Base-by-base conservation (phyloP, 2,113 vertebrate species). In the Laterallus jamaicensis region DNA sequence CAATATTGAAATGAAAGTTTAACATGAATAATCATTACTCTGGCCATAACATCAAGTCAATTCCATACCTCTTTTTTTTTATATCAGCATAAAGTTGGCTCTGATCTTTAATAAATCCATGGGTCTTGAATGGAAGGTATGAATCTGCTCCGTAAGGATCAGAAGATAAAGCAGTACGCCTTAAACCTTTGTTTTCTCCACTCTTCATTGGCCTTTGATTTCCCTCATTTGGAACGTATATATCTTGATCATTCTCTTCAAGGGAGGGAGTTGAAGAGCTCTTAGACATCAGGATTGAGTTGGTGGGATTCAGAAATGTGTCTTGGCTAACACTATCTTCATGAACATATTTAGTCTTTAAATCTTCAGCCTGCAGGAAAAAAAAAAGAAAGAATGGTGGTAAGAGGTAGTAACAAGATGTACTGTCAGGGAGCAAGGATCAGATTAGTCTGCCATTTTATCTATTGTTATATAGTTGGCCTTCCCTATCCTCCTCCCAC, bases 41-140 rank as follows among this genome's bases (percentile, higher is more conserved):
- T 83, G 52, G 50, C 9, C 54, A 50, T 37, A 44, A 11, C 11
- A 86, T 47, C 20, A 84, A 66, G 79, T 82, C 8, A 87, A 39
- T 67, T 73, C 19, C 88, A 93, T 96, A 98, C 98, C 98, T 98
- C 93, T 94, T 98, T 93, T 97, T 98, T 93, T 97, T 98, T 58
- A 96, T 88, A n/a, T 92, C 96, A 81, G 93, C 77, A 86, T 60
- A 80, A 73, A 94, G 83, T 62, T 95, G 97, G 75, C 93, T 95
- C 59, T 94, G 90, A 39, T 96, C 97, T 52, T 97, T 97, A 90
- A 92, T 81, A 93, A 92, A 93, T 37, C 70, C 96, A 73, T 90
- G 96, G 6, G 88, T 86, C 73, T 97, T 97, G 59, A 97, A 91
- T 21, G 96, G 79, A 47, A 95, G 91, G 84, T 90, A 97, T 12